These are phyloP conservation scores for Plebejus argus DNA, from an alignment of 2,888 invertebrate genomes.

Conservation along the genomic window DNA sequence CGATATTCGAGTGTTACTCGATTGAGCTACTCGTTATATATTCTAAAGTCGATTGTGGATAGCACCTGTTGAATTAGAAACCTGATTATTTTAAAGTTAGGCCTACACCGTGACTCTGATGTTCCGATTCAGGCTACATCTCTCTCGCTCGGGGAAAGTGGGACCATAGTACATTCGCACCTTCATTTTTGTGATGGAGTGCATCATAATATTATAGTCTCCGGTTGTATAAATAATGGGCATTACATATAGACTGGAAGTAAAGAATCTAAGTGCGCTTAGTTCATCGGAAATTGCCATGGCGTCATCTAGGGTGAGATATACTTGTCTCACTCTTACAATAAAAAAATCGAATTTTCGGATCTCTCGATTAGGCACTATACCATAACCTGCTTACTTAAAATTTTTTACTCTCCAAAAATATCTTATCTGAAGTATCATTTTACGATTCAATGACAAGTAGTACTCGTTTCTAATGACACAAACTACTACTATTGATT, in stretches of 20 bases:
- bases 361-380: slow-evolving; percentile 7
- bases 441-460: not conserved
- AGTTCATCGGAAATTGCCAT: not conserved
- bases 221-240: slow-evolving; percentile 20
- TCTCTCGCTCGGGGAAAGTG: slow-evolving; percentile 16
- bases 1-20: not conserved
- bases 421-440: not conserved
- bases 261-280: slow-evolving; percentile 12
- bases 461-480: not conserved
- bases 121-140: slow-evolving; percentile 5
- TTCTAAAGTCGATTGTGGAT: not conserved
- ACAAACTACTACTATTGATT: not conserved
- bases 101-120: slow-evolving; percentile 20
- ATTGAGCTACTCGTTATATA: not conserved
- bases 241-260: slow-evolving; percentile 27
- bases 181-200: not conserved
- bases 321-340: not conserved
- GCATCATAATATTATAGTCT: not conserved
- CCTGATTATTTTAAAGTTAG: slow-evolving; percentile 4
- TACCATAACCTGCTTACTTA: slow-evolving; percentile 19
- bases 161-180: slow-evolving; percentile 22
- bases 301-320: not conserved
- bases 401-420: not conserved
- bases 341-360: not conserved
- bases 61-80: not conserved